Evolutionary conservation across 2,113 vertebrate genomes (phyloP).

Genomic region (Regulus satrapa): DNA sequence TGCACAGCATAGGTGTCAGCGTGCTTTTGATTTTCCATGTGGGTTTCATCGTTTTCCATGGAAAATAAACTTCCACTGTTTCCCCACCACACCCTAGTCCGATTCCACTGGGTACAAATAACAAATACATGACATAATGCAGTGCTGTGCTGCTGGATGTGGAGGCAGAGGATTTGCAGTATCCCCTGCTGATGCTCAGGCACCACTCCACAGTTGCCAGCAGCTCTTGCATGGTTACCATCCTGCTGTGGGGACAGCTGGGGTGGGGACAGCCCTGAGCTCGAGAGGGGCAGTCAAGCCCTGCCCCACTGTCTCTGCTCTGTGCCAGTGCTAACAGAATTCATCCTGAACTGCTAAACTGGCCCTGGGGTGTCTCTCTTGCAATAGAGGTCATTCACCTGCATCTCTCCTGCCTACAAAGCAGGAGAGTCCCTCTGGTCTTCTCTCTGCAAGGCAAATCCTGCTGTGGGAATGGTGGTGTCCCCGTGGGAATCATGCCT

Average conservation of each 20-base stretch:
- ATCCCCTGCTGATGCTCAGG: background rate
- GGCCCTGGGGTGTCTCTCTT: accelerated
- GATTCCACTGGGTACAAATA: background rate
- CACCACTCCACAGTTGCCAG: accelerated
- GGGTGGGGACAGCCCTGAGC: background rate
- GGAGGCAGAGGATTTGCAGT: background rate
- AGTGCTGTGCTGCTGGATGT: accelerated
- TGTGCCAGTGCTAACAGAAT: background rate
- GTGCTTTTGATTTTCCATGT: background rate
- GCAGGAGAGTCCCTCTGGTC: background rate
- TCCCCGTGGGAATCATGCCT: accelerated
- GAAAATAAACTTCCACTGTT: background rate
- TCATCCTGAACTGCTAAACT: background rate
- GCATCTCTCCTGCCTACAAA: background rate
- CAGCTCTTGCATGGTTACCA: background rate
- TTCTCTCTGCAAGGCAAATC: background rate
- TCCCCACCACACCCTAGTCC: background rate
- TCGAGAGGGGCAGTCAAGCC: background rate
- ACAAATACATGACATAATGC: background rate
- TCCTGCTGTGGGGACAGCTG: background rate
- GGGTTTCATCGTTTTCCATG: background rate
- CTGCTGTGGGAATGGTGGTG: background rate
- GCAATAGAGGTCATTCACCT: background rate
- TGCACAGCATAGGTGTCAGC: background rate
- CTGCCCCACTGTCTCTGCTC: accelerated